Evolutionary conservation across 2,113 vertebrate genomes (phyloP).

Genomic region (Cisticola juncidis): DNA sequence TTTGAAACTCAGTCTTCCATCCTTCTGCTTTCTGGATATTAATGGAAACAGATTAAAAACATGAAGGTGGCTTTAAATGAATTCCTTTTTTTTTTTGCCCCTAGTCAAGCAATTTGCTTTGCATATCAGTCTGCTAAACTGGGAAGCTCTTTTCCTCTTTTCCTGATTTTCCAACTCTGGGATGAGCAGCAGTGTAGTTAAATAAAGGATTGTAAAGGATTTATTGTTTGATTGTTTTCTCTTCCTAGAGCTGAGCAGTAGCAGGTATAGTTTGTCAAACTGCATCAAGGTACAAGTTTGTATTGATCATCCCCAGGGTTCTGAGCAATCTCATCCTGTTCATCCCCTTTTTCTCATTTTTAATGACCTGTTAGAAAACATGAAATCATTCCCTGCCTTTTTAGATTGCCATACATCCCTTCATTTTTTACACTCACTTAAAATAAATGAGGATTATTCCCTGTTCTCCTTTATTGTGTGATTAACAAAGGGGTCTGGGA

Average conservation of each 20-base stretch:
- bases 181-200: not conserved
- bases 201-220: not conserved
- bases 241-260: not conserved
- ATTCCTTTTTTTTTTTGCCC: not conserved
- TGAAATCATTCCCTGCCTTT: not conserved
- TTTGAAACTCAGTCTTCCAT: slow-evolving; percentile 47
- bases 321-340: not conserved
- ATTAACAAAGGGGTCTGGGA: not conserved
- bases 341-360: not conserved
- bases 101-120: not conserved
- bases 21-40: slow-evolving; percentile 34
- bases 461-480: not conserved
- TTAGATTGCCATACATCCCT: not conserved
- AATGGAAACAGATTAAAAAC: slow-evolving; percentile 46
- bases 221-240: not conserved
- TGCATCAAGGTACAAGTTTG: not conserved
- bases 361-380: not conserved
- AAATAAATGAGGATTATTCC: not conserved
- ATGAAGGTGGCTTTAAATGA: slow-evolving; percentile 19
- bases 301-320: not conserved
- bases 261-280: not conserved
- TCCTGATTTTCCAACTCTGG: not conserved
- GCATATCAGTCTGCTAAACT: not conserved
- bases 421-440: not conserved
- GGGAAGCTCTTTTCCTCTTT: not conserved